These are phyloP conservation scores for Cervus canadensis DNA, from an alignment of 2,113 vertebrate genomes.

Conservation along the genomic window DNA sequence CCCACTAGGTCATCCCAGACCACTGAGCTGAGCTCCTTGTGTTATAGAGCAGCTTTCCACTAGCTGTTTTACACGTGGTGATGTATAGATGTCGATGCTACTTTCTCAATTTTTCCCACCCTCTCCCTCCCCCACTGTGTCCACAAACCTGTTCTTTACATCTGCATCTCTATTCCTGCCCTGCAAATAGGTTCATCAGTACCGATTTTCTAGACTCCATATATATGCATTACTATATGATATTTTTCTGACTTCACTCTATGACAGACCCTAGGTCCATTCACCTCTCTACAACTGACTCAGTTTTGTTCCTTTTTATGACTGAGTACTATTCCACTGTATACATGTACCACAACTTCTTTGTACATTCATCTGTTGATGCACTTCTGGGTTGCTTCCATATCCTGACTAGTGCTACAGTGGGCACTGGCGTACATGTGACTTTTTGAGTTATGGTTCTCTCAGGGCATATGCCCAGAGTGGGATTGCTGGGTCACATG, in stretches of 20 bases:
- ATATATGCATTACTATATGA: not conserved
- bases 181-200: not conserved
- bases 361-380: not conserved
- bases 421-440: not conserved
- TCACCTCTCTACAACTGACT: not conserved
- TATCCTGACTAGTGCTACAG: not conserved
- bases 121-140: not conserved
- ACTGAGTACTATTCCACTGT: not conserved
- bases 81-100: not conserved
- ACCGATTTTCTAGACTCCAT: not conserved
- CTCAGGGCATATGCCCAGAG: not conserved
- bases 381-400: not conserved
- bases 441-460: not conserved
- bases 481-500: not conserved
- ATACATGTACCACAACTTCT: not conserved
- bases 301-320: not conserved
- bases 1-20: not conserved
- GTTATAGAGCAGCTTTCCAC: not conserved
- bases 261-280: not conserved
- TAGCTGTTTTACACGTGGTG: not conserved
- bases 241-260: not conserved
- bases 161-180: not conserved
- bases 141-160: not conserved
- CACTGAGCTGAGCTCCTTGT: not conserved
- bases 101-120: not conserved